phyloP scores from a whole-genome alignment of 2,113 vertebrate species.

The Coturnix japonica region DNA sequence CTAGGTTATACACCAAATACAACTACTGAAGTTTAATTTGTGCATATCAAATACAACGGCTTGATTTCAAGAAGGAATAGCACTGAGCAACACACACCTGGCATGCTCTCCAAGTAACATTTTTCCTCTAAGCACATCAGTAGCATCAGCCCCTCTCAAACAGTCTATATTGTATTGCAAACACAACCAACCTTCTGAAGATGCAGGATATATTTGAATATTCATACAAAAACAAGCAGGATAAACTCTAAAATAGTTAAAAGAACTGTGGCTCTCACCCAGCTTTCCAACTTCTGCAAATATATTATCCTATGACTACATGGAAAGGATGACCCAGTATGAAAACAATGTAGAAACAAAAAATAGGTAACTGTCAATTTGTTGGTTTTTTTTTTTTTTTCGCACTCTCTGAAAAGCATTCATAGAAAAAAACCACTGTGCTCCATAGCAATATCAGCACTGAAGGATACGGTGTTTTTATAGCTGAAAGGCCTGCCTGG shows the following conservation, averaged over 20 bases:
- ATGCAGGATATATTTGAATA: background rate
- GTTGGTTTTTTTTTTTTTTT: background rate
- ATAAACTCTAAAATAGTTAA: background rate
- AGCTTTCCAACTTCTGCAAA: background rate
- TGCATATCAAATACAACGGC: accelerated
- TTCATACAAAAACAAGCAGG: background rate
- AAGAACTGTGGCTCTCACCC: background rate
- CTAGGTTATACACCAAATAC: background rate
- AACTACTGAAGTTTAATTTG: background rate
- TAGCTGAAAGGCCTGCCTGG: slow-evolving; percentile 97
- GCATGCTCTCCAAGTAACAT: background rate
- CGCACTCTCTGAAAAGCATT: background rate
- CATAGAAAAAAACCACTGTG: background rate
- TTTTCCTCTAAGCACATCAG: background rate
- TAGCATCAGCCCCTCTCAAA: background rate
- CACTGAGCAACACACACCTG: background rate
- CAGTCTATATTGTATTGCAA: accelerated
- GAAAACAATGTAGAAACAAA: background rate
- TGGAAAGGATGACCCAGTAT: background rate
- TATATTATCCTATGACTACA: background rate
- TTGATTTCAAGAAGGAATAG: background rate
- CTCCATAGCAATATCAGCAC: background rate
- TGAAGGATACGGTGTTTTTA: slow-evolving; percentile 99
- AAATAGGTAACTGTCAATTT: too few relatives aligned
- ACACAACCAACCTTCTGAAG: background rate